Percentiles rank a stretch among this genome's conserved stretches.
phyloP scores from a whole-genome alignment of 2,797 vertebrate genomes.

The Pangasius sanitwongsei region DNA sequence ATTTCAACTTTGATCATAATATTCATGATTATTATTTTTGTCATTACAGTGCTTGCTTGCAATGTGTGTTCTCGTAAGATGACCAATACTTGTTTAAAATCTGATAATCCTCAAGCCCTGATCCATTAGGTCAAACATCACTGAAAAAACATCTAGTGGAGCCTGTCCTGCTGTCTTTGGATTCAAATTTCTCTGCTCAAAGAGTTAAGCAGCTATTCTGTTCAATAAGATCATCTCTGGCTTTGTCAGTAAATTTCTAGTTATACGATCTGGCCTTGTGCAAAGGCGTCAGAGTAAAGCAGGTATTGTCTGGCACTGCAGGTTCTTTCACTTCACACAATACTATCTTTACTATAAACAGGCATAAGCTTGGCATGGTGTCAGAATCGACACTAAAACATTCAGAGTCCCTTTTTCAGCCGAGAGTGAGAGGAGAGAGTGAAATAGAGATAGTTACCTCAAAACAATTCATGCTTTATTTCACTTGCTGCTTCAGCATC shows the following conservation, averaged over 20 bases:
- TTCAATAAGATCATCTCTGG: slow-evolving; percentile 54
- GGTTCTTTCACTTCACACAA: slow-evolving; percentile 53
- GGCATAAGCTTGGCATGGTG: slow-evolving; percentile 61
- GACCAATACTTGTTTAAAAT: not conserved
- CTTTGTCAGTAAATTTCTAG: slow-evolving; percentile 66
- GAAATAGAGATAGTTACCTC: slow-evolving; percentile 16
- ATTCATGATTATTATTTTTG: slow-evolving; percentile 1
- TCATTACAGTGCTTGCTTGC: not conserved
- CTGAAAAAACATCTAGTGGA: slow-evolving; percentile 26
- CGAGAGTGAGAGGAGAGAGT: not conserved
- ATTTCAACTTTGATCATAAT: not conserved
- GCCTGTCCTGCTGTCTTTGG: slow-evolving; percentile 42
- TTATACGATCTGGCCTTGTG: slow-evolving; percentile 65
- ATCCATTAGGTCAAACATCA: slow-evolving; percentile 21
- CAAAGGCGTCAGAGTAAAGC: slow-evolving; percentile 59
- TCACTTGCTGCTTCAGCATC: slow-evolving; percentile 26
- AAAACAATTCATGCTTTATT: slow-evolving; percentile 56
- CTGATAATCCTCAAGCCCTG: slow-evolving; percentile 7
- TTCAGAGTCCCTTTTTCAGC: slow-evolving; percentile 37
- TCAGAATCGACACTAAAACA: slow-evolving; percentile 61
- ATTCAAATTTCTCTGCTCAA: slow-evolving; percentile 52
- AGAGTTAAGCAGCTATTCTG: slow-evolving; percentile 38
- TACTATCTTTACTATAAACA: slow-evolving; percentile 42
- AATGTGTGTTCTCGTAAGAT: not conserved
- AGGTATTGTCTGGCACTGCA: slow-evolving; percentile 54